Evolutionary conservation across 2,888 invertebrate genomes (phyloP).

Genomic region (Macrostomum cliftonense): DNA sequence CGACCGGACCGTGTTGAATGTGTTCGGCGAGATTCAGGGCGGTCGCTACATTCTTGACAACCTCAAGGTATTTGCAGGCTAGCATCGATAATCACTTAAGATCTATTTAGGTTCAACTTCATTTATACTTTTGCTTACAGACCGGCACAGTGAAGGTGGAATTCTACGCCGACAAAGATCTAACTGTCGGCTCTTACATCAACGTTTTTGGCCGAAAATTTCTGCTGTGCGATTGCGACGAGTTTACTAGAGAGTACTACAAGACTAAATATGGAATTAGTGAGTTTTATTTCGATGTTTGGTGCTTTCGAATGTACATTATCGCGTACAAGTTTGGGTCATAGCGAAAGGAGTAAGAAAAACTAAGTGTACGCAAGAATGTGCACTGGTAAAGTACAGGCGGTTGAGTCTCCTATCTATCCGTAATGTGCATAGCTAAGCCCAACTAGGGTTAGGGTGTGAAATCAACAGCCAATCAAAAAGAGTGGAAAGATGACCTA

Average conservation of each 20-base stretch:
- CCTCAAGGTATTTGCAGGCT: slow-evolving; percentile 24
- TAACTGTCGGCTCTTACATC: slow-evolving; percentile 59
- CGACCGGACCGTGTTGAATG: slow-evolving; percentile 37
- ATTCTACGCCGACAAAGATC: slow-evolving; percentile 48
- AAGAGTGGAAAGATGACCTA: no score
- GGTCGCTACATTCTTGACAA: slow-evolving; percentile 36
- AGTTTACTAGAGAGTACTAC: slow-evolving; percentile 67
- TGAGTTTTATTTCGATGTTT: slow-evolving; percentile 18
- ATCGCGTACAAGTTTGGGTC: no score
- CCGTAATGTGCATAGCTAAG: no score
- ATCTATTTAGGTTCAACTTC: no score
- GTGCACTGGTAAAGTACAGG: no score
- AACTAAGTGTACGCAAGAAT: no score
- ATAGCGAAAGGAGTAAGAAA: no score
- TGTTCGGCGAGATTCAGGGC: slow-evolving; percentile 36
- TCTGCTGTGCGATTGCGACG: slow-evolving; percentile 61
- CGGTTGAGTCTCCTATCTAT: no score
- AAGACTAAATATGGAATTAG: slow-evolving; percentile 48
- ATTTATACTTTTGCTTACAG: slow-evolving; percentile 13
- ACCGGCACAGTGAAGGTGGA: slow-evolving; percentile 28
- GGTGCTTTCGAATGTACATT: no score
- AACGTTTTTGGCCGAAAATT: slow-evolving; percentile 64
- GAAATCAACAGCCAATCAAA: no score
- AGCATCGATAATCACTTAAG: background rate
- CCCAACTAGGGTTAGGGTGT: no score